Evolutionary conservation across 2,888 invertebrate genomes (phyloP).

Genomic region (Tetropium fuscum): DNA sequence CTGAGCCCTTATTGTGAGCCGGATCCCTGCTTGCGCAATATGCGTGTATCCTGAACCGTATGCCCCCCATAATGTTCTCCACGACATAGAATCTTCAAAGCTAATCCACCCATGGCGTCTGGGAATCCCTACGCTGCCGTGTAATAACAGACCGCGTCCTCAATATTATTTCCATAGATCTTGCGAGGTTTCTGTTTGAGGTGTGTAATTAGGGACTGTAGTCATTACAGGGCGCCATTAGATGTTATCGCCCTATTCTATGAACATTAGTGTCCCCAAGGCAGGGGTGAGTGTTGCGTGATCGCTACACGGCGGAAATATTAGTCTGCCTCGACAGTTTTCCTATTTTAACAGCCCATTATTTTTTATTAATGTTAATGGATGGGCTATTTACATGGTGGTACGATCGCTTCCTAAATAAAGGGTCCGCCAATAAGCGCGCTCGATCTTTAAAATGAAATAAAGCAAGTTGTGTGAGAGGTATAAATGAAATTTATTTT

Average conservation of each 20-base stretch:
- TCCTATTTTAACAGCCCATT: conserved; percentile 20
- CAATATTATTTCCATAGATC: conserved; percentile 39
- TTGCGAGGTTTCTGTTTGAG: conserved; percentile 38
- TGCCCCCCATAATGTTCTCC: conserved; percentile 6
- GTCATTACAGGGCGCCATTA: conserved; percentile 36
- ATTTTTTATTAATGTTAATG: conserved; percentile 29
- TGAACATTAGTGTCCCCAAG: conserved; percentile 27
- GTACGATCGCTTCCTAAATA: too few species aligned
- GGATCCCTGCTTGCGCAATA: background rate
- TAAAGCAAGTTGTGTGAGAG: too few species aligned
- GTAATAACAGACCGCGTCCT: conserved; percentile 35
- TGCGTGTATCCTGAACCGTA: conserved; percentile 8
- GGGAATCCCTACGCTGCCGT: background rate
- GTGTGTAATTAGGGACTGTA: conserved; percentile 39
- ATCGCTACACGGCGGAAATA: conserved; percentile 14
- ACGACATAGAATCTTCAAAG: conserved; percentile 13
- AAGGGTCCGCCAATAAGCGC: too few species aligned
- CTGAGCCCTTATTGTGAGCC: background rate
- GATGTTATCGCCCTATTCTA: conserved; percentile 37
- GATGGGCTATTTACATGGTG: conserved; percentile 21
- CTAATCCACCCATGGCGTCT: conserved; percentile 14
- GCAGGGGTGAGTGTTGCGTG: conserved; percentile 15
- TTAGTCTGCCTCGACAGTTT: conserved; percentile 13
- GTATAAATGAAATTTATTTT: too few species aligned
- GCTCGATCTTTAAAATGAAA: too few species aligned